A percentile compares a stretch with the other conserved stretches of the same genome.
These are phyloP conservation scores for Rousettus leschenaultii DNA, from an alignment of 2,113 vertebrate genomes.

Conservation along the genomic window DNA sequence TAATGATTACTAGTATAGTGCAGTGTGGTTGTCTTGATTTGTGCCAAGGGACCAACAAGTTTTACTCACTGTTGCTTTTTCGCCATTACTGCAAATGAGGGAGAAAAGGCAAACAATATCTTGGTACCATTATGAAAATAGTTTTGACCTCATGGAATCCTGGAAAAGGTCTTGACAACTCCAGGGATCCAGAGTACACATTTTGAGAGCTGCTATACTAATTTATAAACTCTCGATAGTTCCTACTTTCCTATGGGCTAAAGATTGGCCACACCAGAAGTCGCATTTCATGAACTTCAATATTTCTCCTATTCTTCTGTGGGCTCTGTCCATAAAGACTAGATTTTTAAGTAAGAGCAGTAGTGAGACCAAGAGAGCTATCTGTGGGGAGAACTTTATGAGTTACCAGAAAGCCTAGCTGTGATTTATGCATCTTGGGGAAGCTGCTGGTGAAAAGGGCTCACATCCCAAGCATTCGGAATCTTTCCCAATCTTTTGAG, in stretches of 20 bases:
- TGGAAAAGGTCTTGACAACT: neutral
- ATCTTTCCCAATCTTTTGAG: neutral
- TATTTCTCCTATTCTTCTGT: neutral
- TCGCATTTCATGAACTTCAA: neutral
- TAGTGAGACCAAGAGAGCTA: neutral
- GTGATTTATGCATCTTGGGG: neutral
- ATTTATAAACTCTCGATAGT: neutral
- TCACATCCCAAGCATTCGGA: too few species aligned
- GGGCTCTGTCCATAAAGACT: neutral
- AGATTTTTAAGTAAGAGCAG: neutral
- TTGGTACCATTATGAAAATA: neutral
- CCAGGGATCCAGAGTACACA: neutral
- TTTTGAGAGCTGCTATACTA: neutral
- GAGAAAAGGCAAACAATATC: neutral
- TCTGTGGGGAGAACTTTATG: neutral
- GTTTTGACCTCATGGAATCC: neutral
- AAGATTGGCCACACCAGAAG: neutral
- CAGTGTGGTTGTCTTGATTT: neutral
- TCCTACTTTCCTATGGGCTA: neutral
- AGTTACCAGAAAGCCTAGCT: neutral
- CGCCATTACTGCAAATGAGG: neutral
- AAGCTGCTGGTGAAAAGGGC: neutral
- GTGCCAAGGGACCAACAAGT: neutral
- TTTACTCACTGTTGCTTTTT: neutral
- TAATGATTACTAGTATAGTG: accelerated